Evolutionary conservation across 2,888 invertebrate genomes (phyloP).

Genomic region (Nipponacmea schrenckii): DNA sequence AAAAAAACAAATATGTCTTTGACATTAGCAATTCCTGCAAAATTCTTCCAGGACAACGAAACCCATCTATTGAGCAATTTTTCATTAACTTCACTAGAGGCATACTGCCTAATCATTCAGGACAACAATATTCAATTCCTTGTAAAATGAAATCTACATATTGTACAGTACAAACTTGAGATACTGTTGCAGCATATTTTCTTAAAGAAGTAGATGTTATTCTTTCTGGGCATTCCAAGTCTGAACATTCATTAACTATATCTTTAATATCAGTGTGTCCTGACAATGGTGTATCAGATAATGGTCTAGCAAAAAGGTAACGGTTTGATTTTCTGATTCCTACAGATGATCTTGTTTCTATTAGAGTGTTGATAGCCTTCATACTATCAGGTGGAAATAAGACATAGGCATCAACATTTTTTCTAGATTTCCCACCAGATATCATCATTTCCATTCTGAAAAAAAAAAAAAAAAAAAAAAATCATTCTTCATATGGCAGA

Average conservation of each 20-base stretch:
- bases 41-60: too few species aligned
- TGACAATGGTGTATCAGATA: not conserved
- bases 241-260: not conserved
- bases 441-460: conserved; percentile 2
- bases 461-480: too few species aligned
- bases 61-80: too few species aligned
- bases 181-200: not conserved
- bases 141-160: too few species aligned
- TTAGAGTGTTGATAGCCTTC: not conserved
- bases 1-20: not conserved
- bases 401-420: conserved; percentile 1
- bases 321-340: not conserved
- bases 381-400: not conserved
- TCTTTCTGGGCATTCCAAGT: not conserved
- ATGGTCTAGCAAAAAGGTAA: not conserved
- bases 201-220: not conserved
- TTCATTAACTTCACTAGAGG: too few species aligned
- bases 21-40: too few species aligned
- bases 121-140: too few species aligned
- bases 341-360: not conserved
- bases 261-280: not conserved
- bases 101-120: too few species aligned
- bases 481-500: too few species aligned
- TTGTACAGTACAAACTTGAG: not conserved
- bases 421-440: not conserved